Base-by-base conservation (phyloP, 2,888 invertebrate species). In the Emmelina monodactyla region DNA sequence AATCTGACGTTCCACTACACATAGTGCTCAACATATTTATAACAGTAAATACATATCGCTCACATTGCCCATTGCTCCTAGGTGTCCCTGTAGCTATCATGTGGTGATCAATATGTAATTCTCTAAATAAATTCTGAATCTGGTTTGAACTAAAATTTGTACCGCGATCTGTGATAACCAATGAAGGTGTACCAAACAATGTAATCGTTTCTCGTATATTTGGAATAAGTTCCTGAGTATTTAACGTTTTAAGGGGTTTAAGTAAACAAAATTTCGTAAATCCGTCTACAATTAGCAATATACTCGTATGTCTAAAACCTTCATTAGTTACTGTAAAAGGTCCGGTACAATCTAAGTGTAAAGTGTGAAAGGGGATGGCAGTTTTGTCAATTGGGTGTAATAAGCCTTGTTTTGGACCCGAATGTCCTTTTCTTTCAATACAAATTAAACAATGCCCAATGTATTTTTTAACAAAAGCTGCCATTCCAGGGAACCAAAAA, bases 401-500 rank as follows among this genome's bases (percentile, higher is more conserved):
- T n/a, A n/a, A n/a, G n/a, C n/a, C n/a, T n/a, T n/a, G n/a, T n/a
- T n/a, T n/a, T n/a, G n/a, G 37, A 11, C 37, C 31, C 53, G 14
- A 12, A 40, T 35, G 9, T 39, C 31, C 2, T 39, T 33, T 40
- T 63, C 61, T 16, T 45, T 41, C 16, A 55, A 58, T 3, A 63
- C 34, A 35, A 60, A 66, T 3, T 50, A 45, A 2, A 64, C 44
- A 40, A 39, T 35, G 35, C 2, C 9, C 9, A 10, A 68, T 54
- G 37, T 69, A 62, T 33, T 55, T 46, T 29, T 52, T 49, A 1
- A 63, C 55, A 34, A 58, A 63, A 1, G 43, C 34, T 28, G 47
- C 44, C 58, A 67, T 62, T 2, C 50, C 40, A 1, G 55, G 54
- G 34, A 70, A 68, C 61, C 62, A 70, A 44, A 63, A 71, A 15